Percentiles rank a stretch among this genome's conserved stretches.
These are phyloP conservation scores for Cyanocitta stelleri DNA, from an alignment of 2,113 vertebrate genomes.

Conservation along the genomic window DNA sequence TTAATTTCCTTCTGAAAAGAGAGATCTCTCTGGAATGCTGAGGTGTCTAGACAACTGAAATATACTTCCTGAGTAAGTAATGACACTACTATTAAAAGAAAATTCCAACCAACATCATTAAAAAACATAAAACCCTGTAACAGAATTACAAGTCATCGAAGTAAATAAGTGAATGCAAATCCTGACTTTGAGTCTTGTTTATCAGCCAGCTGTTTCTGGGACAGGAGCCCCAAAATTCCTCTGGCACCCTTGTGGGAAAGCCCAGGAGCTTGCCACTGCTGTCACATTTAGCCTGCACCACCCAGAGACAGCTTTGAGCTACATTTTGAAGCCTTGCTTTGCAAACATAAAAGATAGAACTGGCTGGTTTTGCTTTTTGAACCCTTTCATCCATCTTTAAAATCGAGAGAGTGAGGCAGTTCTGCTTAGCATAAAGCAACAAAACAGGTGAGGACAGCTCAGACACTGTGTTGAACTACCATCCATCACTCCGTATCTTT, in stretches of 20 bases:
- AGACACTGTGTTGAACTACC: neutral
- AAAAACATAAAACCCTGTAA: neutral
- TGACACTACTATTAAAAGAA: neutral
- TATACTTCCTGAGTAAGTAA: neutral
- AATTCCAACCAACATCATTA: neutral
- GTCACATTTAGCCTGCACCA: neutral
- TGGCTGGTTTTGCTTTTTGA: neutral
- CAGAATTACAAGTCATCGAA: neutral
- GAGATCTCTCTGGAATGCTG: neutral
- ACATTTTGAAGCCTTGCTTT: neutral
- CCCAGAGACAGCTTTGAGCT: neutral
- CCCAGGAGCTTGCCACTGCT: neutral
- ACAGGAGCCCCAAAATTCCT: neutral
- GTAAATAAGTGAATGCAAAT: neutral
- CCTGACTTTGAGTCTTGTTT: neutral
- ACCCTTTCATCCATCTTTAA: neutral
- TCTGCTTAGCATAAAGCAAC: neutral
- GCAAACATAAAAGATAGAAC: neutral
- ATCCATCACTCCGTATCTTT: neutral
- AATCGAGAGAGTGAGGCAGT: rapidly evolving
- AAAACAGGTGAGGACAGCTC: neutral
- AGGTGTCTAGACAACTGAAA: neutral
- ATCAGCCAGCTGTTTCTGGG: neutral
- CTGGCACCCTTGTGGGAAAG: neutral
- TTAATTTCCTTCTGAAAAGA: neutral